Evolutionary conservation across 2,113 vertebrate species (phyloP), one percentile per base, ranked within the genome.

Genomic region (Pedetes capensis): DNA sequence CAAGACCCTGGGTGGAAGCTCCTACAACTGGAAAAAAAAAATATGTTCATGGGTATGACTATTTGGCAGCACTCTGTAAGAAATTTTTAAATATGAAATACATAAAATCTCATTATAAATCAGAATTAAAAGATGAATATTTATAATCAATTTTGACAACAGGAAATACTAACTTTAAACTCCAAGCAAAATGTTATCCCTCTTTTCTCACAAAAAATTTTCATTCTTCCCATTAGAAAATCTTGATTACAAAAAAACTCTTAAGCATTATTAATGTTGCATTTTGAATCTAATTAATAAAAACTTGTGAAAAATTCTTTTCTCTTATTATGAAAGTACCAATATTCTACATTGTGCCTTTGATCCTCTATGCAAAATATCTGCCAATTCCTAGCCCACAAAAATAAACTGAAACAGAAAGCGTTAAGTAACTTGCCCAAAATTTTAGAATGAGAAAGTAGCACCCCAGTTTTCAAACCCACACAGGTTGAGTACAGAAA

Each of bases 151-250:
- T 51, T 79, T n/a, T 93, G 80, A 93, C 34, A 7, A 25, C 55
- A 93, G 6, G n/a, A n/a, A n/a, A n/a, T n/a, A n/a, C n/a, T n/a
- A n/a, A n/a, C n/a, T n/a, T n/a, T n/a, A n/a, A n/a, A n/a, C n/a
- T n/a, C n/a, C n/a, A n/a, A n/a, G n/a, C n/a, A 93, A 86, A 85
- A 86, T 37, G n/a, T 51, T 66, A 88, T 49, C 12, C 20, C 39
- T 23, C n/a, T n/a, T n/a, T n/a, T n/a, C n/a, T n/a, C n/a, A n/a
- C n/a, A 55, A 91, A 72, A 72, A 57, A 72, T 84, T 42, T 79
- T 92, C 22, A 82, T 76, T 83, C 32, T 83, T 94, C 68, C 66
- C 44, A 66, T 42, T 11, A 92, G 32, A n/a, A 94, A 92, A 92
- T 6, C 32, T 93, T 81, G 84, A 69, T 69, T 47, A 39, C 8